A percentile compares a stretch with the other conserved stretches of the same genome.
These are phyloP conservation scores for Kryptolebias ocellatus DNA, from an alignment of 2,797 vertebrate genomes.

Conservation along the genomic window DNA sequence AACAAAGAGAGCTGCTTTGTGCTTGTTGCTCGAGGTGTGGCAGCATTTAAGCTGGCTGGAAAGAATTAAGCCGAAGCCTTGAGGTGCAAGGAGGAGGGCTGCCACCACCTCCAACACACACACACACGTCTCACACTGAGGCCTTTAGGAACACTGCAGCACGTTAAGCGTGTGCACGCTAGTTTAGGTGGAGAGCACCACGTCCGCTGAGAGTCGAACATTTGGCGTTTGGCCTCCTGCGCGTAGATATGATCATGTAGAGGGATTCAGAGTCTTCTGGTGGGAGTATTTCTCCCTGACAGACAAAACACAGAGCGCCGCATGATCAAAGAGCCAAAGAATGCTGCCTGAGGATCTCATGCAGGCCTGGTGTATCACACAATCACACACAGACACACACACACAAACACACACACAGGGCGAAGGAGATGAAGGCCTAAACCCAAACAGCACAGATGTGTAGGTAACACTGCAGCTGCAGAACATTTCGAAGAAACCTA, in stretches of 20 bases:
- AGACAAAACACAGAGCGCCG: conserved; percentile 54
- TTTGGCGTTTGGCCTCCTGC: too few species aligned
- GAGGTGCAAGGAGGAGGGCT: background rate
- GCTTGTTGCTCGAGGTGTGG: too few species aligned
- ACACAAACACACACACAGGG: conserved; percentile 57
- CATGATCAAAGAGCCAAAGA: conserved; percentile 61
- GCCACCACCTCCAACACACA: background rate
- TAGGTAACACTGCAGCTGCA: conserved; percentile 30
- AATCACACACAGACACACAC: conserved; percentile 60
- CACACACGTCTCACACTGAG: too few species aligned
- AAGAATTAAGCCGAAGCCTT: background rate
- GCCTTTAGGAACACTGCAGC: too few species aligned
- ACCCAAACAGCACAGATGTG: conserved; percentile 13
- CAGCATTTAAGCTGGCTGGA: background rate
- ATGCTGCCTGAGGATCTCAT: conserved; percentile 43
- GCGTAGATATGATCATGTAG: conserved; percentile 5
- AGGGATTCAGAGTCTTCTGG: conserved; percentile 4
- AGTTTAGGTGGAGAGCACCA: too few species aligned
- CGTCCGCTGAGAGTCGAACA: too few species aligned
- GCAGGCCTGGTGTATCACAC: conserved; percentile 47
- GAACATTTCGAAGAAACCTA: conserved; percentile 1
- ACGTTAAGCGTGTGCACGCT: too few species aligned
- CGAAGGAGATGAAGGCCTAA: conserved; percentile 30
- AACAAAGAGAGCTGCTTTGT: background rate
- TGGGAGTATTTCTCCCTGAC: conserved; percentile 57